Conservation (phyloP, 2,797 vertebrate species). For the Cephalopachus bancanus region DNA sequence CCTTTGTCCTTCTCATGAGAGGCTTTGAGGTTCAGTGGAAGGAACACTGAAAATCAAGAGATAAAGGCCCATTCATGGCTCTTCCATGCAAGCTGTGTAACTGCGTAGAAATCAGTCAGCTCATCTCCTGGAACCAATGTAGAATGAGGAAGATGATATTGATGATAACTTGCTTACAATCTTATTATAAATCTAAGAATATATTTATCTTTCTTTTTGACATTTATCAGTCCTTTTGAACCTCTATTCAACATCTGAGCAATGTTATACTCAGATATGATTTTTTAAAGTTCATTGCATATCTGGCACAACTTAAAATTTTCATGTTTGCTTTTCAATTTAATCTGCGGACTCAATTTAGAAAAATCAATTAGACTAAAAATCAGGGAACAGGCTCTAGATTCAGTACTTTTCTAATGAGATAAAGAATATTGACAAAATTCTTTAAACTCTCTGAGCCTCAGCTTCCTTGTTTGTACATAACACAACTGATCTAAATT, state of each 20-base stretch:
- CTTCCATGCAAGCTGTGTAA: neutral
- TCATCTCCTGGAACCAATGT: neutral
- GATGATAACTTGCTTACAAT: neutral
- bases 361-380: neutral
- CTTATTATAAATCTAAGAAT: neutral
- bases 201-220: conserved; percentile 16
- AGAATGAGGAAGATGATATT: neutral
- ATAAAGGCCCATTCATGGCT: neutral
- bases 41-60: neutral
- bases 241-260: neutral
- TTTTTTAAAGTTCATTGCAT: conserved; percentile 29
- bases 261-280: neutral
- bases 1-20: neutral
- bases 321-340: conserved; percentile 42
- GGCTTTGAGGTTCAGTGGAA: neutral
- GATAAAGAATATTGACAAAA: neutral
- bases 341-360: conserved; percentile 47
- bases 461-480: neutral
- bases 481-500: neutral
- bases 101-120: neutral
- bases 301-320: conserved; percentile 39
- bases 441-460: neutral
- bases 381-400: neutral
- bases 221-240: neutral
- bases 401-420: neutral